Evolutionary conservation across 2,888 invertebrate genomes (phyloP), one percentile per base, ranked within the genome.

Genomic region (Auanema sp.): DNA sequence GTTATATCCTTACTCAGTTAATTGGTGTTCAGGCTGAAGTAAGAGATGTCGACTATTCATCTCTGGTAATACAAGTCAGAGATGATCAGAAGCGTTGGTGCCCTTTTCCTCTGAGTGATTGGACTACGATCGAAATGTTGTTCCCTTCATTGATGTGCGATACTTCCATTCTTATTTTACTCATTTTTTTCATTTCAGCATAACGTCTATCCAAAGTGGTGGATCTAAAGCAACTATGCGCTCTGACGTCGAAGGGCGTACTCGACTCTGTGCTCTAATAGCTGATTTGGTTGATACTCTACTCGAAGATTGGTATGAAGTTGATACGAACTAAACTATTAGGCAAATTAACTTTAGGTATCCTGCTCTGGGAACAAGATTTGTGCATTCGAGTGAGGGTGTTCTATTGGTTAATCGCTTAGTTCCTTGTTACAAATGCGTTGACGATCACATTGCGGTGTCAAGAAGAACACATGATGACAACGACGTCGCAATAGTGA

Each of bases 301-400:
- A 55, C 87, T 98, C 0, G 97, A 98, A 84, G 97, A 98, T 85
- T 98, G 97, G 97, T 97, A 94, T 85, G n/a, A n/a, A n/a, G n/a
- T n/a, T n/a, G n/a, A n/a, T n/a, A n/a, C 21, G 23, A 18, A 57
- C 65, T 10, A 50, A 25, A 16, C 85, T 83, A 69, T 8, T n/a
- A n/a, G n/a, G n/a, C n/a, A n/a, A n/a, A n/a, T n/a, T n/a, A n/a
- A n/a, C n/a, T 60, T 2, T n/a, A 75, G 76, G 73, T 76, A 72
- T 49, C 77, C 79, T 1, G 62, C 75, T 10, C 62, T 86, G 25
- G 96, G 96, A 21, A 95, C 95, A 0, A 89, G 97, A 47, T 98
- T 98, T 86, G 93, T 95, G 2, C 97, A 98, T 85, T 96, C 96
- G 0, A 94, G 94, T 0, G 94, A 95, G 69, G 97, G 97, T 0